Conservation (phyloP, 2,113 vertebrate genomes). For the Tyrannus savana region DNA sequence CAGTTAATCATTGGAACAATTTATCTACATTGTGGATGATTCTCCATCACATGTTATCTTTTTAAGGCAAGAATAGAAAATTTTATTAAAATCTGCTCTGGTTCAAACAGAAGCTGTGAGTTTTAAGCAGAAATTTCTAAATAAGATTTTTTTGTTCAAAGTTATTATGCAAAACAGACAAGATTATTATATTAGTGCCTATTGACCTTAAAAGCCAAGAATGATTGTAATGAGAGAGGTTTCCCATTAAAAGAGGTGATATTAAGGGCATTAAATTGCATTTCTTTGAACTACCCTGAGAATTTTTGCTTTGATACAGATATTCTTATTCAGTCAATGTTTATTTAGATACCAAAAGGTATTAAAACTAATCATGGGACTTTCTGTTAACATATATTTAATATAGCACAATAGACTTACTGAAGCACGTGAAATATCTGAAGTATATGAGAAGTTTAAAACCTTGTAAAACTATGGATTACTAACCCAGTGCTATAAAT, state of each 20-base stretch:
- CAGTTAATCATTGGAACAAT: slow-evolving; percentile 58
- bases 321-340: slow-evolving; percentile 20
- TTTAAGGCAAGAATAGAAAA: slow-evolving; percentile 32
- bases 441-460: slow-evolving; percentile 46
- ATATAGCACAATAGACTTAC: slow-evolving; percentile 33
- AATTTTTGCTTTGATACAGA: slow-evolving; percentile 50
- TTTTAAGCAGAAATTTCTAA: slow-evolving; percentile 11
- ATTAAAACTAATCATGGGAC: not conserved
- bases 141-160: slow-evolving; percentile 9
- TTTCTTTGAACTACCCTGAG: slow-evolving; percentile 25
- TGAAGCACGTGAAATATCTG: slow-evolving; percentile 34
- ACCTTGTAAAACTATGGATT: slow-evolving; percentile 39
- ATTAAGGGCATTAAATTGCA: slow-evolving; percentile 16
- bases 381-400: slow-evolving; percentile 20
- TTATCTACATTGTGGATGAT: slow-evolving; percentile 40
- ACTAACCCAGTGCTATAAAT: not conserved
- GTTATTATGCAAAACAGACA: slow-evolving; percentile 4
- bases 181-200: slow-evolving; percentile 3
- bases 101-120: slow-evolving; percentile 29
- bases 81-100: slow-evolving; percentile 30
- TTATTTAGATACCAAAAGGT: slow-evolving; percentile 52
- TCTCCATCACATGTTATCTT: slow-evolving; percentile 58
- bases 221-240: not conserved
- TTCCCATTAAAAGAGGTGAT: slow-evolving; percentile 13
- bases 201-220: slow-evolving; percentile 1